These are phyloP conservation scores for Watersipora subatra DNA, from an alignment of 1,140 invertebrate species.

Conservation along the genomic window DNA sequence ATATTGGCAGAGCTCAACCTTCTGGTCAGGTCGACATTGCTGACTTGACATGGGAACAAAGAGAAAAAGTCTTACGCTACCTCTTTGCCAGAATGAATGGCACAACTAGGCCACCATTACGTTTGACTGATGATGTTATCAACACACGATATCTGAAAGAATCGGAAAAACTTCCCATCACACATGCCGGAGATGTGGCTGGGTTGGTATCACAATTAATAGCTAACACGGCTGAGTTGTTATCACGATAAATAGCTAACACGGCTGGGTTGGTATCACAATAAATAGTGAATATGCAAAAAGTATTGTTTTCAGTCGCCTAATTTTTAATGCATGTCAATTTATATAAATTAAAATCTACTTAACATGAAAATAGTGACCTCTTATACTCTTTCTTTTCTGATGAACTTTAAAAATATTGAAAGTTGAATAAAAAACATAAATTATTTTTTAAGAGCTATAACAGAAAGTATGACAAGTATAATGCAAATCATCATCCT, in stretches of 20 bases:
- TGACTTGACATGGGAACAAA: slow-evolving; percentile 41
- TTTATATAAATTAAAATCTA: not conserved
- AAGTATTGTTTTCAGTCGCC: not conserved
- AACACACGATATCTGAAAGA: too few relatives aligned
- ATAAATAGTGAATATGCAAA: not conserved
- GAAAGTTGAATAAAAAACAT: too few relatives aligned
- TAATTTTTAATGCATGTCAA: not conserved
- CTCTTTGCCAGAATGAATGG: slow-evolving; percentile 40
- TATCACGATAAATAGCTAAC: not conserved
- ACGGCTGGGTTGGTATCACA: not conserved
- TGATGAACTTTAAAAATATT: too few relatives aligned
- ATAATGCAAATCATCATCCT: too few relatives aligned
- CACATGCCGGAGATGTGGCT: not conserved
- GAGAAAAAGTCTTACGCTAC: slow-evolving; percentile 35
- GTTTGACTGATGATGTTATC: slow-evolving; percentile 11
- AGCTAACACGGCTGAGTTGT: not conserved
- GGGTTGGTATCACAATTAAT: not conserved
- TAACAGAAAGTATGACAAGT: too few relatives aligned
- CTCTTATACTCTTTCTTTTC: too few relatives aligned
- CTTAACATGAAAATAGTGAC: not conserved
- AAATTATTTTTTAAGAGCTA: too few relatives aligned
- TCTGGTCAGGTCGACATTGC: slow-evolving; percentile 30
- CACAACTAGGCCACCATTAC: slow-evolving; percentile 9
- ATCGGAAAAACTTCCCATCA: not conserved
- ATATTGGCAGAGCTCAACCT: slow-evolving; percentile 20